Evolutionary conservation across 2,888 invertebrate species (phyloP).

Genomic region (Zelleria hepariella): DNA sequence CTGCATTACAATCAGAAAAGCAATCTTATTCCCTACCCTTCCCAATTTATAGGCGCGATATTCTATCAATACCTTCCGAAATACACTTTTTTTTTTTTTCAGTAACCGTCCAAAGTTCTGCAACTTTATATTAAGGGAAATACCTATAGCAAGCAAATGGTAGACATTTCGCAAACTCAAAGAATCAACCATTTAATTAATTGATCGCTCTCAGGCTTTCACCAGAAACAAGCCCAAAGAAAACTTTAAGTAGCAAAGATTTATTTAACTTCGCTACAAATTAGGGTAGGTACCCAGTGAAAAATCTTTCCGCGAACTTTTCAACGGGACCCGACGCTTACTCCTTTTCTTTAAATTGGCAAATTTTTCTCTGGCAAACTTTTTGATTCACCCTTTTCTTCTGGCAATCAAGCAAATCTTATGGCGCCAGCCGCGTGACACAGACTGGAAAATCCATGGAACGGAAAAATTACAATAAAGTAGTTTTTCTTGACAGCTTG

Average conservation of each 20-base stretch:
- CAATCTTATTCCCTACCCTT: slow-evolving; percentile 34
- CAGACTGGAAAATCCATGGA: slow-evolving; percentile 16
- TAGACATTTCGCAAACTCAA: slow-evolving; percentile 4
- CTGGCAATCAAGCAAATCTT: slow-evolving; percentile 54
- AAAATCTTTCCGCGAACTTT: slow-evolving; percentile 51
- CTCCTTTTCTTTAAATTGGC: slow-evolving; percentile 61
- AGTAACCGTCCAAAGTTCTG: neutral
- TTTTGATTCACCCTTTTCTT: slow-evolving; percentile 66
- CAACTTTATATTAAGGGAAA: neutral
- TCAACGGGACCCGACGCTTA: slow-evolving; percentile 31
- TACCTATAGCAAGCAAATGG: neutral
- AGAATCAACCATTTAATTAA: slow-evolving; percentile 59
- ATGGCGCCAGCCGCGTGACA: slow-evolving; percentile 25
- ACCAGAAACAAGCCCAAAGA: slow-evolving; percentile 46
- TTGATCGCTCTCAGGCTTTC: slow-evolving; percentile 52
- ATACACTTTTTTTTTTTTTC: slow-evolving; percentile 9
- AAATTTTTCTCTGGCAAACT: slow-evolving; percentile 63
- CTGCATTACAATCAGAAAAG: slow-evolving; percentile 46
- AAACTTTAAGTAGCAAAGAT: slow-evolving; percentile 55
- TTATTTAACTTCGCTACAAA: slow-evolving; percentile 66
- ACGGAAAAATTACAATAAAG: neutral
- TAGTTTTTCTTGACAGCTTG: too few relatives aligned
- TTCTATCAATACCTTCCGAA: neutral
- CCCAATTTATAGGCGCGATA: slow-evolving; percentile 11
- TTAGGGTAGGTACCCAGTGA: slow-evolving; percentile 67